These are phyloP conservation scores for Cephus rjabovi DNA, from an alignment of 2,888 invertebrate genomes.

Conservation along the genomic window DNA sequence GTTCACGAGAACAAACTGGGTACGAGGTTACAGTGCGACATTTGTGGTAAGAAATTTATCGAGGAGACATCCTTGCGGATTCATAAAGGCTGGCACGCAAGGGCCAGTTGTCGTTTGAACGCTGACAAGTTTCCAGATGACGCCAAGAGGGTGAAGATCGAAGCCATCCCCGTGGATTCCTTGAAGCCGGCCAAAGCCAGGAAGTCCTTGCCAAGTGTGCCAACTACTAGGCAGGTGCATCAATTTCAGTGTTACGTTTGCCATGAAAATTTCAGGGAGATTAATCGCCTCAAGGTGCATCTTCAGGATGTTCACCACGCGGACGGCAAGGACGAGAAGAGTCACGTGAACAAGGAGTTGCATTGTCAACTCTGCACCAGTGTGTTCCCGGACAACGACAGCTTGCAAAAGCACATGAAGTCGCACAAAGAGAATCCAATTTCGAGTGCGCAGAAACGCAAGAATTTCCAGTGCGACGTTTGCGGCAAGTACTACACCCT, in stretches of 20 bases:
- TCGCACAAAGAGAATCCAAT: slow-evolving; percentile 66
- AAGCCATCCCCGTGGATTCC: not conserved
- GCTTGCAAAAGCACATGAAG: slow-evolving; percentile 67
- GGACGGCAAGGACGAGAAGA: slow-evolving; percentile 58
- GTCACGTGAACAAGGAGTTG: slow-evolving; percentile 44
- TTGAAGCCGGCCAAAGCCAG: slow-evolving; percentile 53
- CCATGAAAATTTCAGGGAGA: slow-evolving; percentile 70
- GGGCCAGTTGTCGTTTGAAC: slow-evolving; percentile 64
- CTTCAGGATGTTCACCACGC: slow-evolving; percentile 72
- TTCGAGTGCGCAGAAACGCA: slow-evolving; percentile 39
- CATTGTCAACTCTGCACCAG: slow-evolving; percentile 69
- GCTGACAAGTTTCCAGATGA: slow-evolving; percentile 10
- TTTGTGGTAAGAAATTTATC: slow-evolving; percentile 74
- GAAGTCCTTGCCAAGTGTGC: slow-evolving; percentile 52
- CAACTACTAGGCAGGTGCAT: slow-evolving; percentile 18
- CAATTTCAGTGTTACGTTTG: slow-evolving; percentile 71
- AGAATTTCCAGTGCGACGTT: slow-evolving; percentile 71
- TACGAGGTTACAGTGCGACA: slow-evolving; percentile 72
- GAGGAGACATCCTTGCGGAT: slow-evolving; percentile 75
- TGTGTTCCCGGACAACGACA: slow-evolving; percentile 65
- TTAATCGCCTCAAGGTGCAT: slow-evolving; percentile 72
- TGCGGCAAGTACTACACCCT: slow-evolving; percentile 76
- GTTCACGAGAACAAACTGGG: slow-evolving; percentile 41
- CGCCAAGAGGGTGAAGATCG: not conserved
- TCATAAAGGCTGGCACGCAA: slow-evolving; percentile 73